Evolutionary conservation across 1,140 invertebrate genomes (phyloP), one percentile per base, ranked within the genome.

Genomic region (Theocolax elegans): DNA sequence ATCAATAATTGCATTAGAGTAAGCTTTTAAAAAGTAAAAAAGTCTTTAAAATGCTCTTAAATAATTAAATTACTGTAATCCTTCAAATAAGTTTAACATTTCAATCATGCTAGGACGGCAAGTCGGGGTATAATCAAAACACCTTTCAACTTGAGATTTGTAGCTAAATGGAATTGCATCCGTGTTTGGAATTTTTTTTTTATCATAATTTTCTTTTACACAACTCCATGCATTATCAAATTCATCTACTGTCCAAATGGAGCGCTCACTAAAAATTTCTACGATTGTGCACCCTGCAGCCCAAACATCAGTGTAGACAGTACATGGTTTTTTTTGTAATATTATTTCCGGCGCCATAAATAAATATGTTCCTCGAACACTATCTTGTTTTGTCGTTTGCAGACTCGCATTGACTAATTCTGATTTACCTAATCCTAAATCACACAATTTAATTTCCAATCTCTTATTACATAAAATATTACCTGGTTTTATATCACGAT

Each of bases 401-500:
- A 25, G 13, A 25, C 1, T 35, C n/a, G 12, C 12, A n/a, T 6
- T 10, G 4, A 12, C n/a, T 13, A 31, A 13, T 2, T 4, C 10
- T 6, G 3, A 35, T 42, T 21, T 59, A 8, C 35, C 51, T 15
- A 63, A 38, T 19, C 59, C 59, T 31, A 63, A 25, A 63, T 70
- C 67, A 70, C 59, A 70, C 8, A 70, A 17, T 46, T 70, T 70
- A 1, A 46, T 29, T 21, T 21, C 6, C 0, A 31, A 44, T 15
- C 56, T 19, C 9, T 46, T 54, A 29, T 54, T 70, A 2, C 63
- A 31, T 54, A 63, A 25, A 46, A 64, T 70, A 21, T 70, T 70
- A 21, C 25, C 59, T 29, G 59, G 40, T n/a, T 70, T 70, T 21
- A 70, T 63, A 46, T 70, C 67, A 44, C 51, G 25, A 46, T 70